Evolutionary conservation across 2,888 invertebrate species (phyloP).

Genomic region (Megalurothrips usitatus): DNA sequence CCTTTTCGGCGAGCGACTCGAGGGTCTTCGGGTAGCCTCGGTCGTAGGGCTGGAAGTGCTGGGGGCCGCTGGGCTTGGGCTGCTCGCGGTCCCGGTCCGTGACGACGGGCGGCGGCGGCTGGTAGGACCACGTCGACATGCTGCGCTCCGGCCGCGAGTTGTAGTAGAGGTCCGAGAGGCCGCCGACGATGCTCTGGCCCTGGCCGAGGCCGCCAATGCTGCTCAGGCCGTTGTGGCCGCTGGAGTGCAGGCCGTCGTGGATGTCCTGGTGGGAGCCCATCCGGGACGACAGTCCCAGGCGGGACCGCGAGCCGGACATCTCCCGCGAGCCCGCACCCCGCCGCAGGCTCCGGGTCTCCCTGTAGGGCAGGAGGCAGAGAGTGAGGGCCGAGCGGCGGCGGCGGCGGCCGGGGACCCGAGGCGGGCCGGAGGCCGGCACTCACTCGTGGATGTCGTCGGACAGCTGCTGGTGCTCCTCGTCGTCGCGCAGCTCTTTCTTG

Average conservation of each 20-base stretch:
- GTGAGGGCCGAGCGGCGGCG: no score
- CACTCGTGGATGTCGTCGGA: conserved; percentile 37
- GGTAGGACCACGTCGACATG: conserved; percentile 55
- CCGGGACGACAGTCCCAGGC: neutral
- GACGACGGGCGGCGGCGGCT: conserved; percentile 80
- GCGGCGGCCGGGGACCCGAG: neutral
- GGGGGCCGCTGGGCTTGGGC: conserved; percentile 59
- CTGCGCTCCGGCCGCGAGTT: conserved; percentile 56
- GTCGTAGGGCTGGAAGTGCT: conserved; percentile 84
- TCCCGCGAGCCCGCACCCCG: conserved; percentile 72
- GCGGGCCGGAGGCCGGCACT: neutral
- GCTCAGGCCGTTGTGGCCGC: conserved; percentile 35
- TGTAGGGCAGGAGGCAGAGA: conserved; percentile 33
- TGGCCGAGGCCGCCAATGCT: conserved; percentile 57
- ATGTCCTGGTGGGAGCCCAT: conserved; percentile 30
- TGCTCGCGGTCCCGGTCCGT: conserved; percentile 61
- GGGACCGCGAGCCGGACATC: conserved; percentile 68
- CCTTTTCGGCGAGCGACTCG: conserved; percentile 85
- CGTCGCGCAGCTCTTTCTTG: conserved; percentile 77
- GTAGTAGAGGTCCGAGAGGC: conserved; percentile 65
- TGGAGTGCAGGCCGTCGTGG: conserved; percentile 35
- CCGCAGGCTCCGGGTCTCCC: conserved; percentile 51
- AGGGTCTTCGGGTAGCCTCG: conserved; percentile 80
- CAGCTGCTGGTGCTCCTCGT: conserved; percentile 57
- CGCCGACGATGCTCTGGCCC: conserved; percentile 55